Percentiles rank a stretch among this genome's conserved stretches.
Conservation (phyloP, 2,888 invertebrate genomes). For the Harpalus rubripes region DNA sequence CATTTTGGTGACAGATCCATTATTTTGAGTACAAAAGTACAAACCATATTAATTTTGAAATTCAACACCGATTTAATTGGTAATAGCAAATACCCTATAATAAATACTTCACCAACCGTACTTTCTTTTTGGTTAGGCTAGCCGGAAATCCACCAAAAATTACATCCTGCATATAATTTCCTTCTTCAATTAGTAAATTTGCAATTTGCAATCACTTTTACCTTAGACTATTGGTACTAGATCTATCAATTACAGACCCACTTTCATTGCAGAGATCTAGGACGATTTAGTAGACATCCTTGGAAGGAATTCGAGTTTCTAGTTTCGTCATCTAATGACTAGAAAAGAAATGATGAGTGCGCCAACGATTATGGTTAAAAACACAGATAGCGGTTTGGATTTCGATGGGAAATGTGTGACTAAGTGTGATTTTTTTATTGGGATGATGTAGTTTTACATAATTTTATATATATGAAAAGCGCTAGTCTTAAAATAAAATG, state of each 20-base stretch:
- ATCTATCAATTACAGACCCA: slow-evolving; percentile 21
- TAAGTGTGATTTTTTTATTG: not conserved
- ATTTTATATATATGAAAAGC: not conserved
- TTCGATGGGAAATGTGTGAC: not conserved
- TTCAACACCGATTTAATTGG: too few species aligned
- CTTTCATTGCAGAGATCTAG: slow-evolving; percentile 43
- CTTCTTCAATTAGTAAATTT: not conserved
- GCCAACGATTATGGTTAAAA: not conserved
- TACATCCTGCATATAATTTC: not conserved
- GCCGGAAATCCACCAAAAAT: not conserved
- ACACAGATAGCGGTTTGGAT: not conserved
- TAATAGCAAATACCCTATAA: too few species aligned
- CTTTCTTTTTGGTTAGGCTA: not conserved
- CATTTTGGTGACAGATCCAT: too few species aligned
- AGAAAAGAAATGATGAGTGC: not conserved
- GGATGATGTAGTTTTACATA: not conserved
- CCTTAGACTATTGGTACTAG: not conserved
- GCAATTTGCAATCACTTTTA: too few species aligned
- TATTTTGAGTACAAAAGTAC: too few species aligned
- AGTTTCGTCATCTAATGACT: slow-evolving; percentile 61
- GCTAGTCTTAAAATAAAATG: too few species aligned
- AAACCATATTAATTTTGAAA: too few species aligned
- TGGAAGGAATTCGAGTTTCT: slow-evolving; percentile 63
- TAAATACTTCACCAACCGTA: not conserved
- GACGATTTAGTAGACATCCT: slow-evolving; percentile 62